Evolutionary conservation across 2,888 invertebrate species (phyloP), one percentile per base, ranked within the genome.

Genomic region (Apamea epomidion): DNA sequence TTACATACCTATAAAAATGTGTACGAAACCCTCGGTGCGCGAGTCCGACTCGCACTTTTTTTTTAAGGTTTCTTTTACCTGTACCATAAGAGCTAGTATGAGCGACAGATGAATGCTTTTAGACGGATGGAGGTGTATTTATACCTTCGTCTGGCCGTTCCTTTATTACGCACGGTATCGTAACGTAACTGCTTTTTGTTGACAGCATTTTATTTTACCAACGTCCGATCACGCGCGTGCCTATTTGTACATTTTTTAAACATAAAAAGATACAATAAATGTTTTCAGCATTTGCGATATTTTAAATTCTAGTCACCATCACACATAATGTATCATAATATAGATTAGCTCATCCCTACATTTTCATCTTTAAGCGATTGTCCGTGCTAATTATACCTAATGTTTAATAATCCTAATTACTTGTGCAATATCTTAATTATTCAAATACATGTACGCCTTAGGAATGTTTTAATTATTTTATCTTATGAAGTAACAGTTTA

Each of bases 401-500:
- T 69, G 5, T 69, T 74, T 54, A 18, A 16, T 73, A 25, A 71
- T 71, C 16, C 54, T 29, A 73, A 29, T 16, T 58, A 29, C 18
- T 48, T 60, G 2, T 21, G 67, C n/a, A n/a, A 51, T 5, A 54
- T 32, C 14, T 29, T 7, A 18, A 5, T 74, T 16, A 62, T 18
- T n/a, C 1, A 67, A 67, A 60, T 29, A 12, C 25, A 8, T 51
- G n/a, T 32, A 51, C 3, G 45, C 48, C 48, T 64, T 48, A 60
- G 42, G 69, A 65, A 29, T 67, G 5, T 16, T 74, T 12, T 14
- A 58, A 32, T 69, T 45, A 32, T 54, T 37, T 37, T 58, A 68
- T 54, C 7, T n/a, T 25, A 37, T 6, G 8, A 58, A 58, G 14
- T 58, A 51, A 45, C 80, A 68, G 78, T 84, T 62, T 83, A 72